Percentiles rank a stretch among this genome's conserved stretches.
Conservation (phyloP, 2,113 vertebrate species). For the Camelus dromedarius region DNA sequence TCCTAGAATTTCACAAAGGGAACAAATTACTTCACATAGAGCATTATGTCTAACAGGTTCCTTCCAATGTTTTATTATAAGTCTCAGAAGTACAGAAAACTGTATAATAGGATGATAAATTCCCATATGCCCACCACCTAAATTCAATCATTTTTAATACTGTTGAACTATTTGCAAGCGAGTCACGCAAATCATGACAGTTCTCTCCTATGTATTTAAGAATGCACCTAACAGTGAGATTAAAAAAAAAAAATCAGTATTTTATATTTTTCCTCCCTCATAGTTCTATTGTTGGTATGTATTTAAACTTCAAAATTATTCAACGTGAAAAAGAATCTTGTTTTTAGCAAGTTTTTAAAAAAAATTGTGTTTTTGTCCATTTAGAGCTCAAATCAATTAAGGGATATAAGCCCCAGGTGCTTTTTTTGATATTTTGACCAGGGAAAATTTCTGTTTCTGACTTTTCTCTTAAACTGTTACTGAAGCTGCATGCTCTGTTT, state of each 20-base stretch:
- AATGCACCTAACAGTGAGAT: background rate
- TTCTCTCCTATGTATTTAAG: background rate
- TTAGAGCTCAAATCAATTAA: background rate
- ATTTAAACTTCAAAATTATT: constrained; percentile 46
- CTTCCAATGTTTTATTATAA: background rate
- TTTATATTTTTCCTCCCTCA: background rate
- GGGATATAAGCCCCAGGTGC: background rate
- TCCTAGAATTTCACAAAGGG: constrained; percentile 87
- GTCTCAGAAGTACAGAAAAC: constrained; percentile 41
- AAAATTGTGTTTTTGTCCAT: background rate
- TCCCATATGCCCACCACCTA: background rate
- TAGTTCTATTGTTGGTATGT: background rate
- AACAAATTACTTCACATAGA: background rate
- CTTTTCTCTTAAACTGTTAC: background rate
- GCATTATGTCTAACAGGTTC: background rate
- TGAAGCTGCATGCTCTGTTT: background rate
- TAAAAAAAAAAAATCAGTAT: background rate
- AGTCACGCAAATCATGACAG: background rate
- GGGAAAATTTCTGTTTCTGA: background rate
- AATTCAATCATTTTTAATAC: background rate
- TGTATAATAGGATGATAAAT: background rate
- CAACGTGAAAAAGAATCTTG: background rate
- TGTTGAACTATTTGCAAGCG: background rate
- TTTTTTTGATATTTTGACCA: background rate
- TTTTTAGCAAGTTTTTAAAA: background rate